Evolutionary conservation across 1,140 invertebrate genomes (phyloP).

Genomic region (Vollenhovia emeryi): DNA sequence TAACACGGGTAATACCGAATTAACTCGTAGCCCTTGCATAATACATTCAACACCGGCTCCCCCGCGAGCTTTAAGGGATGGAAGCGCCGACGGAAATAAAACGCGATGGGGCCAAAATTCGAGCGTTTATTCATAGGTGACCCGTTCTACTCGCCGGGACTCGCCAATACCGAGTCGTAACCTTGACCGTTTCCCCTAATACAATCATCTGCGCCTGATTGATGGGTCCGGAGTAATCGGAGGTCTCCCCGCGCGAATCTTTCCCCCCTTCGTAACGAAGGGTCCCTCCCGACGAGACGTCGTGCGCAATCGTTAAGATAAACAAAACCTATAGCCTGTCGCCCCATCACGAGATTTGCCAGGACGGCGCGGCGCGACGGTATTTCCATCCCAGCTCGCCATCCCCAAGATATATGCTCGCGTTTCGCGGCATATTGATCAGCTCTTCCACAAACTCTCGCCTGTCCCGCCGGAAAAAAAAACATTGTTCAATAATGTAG

Average conservation of each 20-base stretch:
- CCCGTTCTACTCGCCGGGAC: conserved; percentile 18
- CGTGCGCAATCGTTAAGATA: conserved; percentile 18
- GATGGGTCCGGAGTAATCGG: conserved; percentile 21
- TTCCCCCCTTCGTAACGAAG: background rate
- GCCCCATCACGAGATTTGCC: background rate
- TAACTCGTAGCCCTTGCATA: conserved; percentile 39
- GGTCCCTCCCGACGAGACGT: background rate
- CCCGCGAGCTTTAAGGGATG: background rate
- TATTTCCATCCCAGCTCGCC: background rate
- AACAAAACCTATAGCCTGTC: conserved; percentile 25
- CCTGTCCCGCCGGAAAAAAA: background rate
- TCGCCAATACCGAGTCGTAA: conserved; percentile 49
- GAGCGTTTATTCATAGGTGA: conserved; percentile 64
- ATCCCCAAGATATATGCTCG: background rate
- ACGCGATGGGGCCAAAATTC: conserved; percentile 38
- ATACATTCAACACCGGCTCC: conserved; percentile 5
- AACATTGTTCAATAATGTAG: conserved; percentile 26
- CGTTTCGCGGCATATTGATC: conserved; percentile 25
- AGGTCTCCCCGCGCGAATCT: background rate
- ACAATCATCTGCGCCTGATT: conserved; percentile 11
- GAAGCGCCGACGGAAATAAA: background rate
- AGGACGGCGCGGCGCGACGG: background rate
- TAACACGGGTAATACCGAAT: conserved; percentile 44
- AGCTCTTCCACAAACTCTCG: background rate
- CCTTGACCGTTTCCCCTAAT: conserved; percentile 66